A percentile compares a stretch with the other conserved stretches of the same genome.
These are phyloP conservation scores for Notechis scutatus DNA, from an alignment of 2,113 vertebrate species.

Conservation along the genomic window DNA sequence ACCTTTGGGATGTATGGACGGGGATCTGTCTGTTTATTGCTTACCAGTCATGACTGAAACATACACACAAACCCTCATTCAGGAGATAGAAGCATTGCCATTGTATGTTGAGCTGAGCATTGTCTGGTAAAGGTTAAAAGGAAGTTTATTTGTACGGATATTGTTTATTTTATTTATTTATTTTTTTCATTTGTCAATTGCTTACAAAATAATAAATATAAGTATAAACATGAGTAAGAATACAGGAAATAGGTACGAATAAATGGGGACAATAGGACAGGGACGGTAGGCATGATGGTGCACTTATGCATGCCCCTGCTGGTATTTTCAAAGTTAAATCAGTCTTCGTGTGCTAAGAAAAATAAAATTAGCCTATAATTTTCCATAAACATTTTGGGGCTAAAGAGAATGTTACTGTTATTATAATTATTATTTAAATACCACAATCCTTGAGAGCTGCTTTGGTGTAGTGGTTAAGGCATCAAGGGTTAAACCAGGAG, in stretches of 20 bases:
- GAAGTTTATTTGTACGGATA: neutral
- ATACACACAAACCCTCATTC: neutral
- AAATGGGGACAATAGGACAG: too few relatives aligned
- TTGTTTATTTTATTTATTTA: too few relatives aligned
- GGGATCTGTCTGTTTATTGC: neutral
- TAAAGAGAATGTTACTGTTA: neutral
- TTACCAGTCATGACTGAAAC: neutral
- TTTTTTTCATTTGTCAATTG: too few relatives aligned
- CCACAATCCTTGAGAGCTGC: neutral
- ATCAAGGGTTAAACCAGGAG: neutral
- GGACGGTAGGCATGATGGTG: too few relatives aligned
- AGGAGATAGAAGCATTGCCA: neutral
- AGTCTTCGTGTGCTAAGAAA: neutral
- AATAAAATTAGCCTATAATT: neutral
- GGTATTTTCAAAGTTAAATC: neutral
- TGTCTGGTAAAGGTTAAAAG: neutral
- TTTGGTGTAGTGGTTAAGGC: neutral
- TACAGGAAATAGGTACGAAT: too few relatives aligned
- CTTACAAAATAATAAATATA: too few relatives aligned
- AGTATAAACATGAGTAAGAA: too few relatives aligned
- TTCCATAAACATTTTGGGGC: neutral
- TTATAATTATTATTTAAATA: neutral
- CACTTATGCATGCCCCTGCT: too few relatives aligned
- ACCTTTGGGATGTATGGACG: neutral
- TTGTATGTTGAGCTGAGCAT: conserved; percentile 18